Evolutionary conservation across 2,888 invertebrate species (phyloP).

Genomic region (Oxytorus armatus): DNA sequence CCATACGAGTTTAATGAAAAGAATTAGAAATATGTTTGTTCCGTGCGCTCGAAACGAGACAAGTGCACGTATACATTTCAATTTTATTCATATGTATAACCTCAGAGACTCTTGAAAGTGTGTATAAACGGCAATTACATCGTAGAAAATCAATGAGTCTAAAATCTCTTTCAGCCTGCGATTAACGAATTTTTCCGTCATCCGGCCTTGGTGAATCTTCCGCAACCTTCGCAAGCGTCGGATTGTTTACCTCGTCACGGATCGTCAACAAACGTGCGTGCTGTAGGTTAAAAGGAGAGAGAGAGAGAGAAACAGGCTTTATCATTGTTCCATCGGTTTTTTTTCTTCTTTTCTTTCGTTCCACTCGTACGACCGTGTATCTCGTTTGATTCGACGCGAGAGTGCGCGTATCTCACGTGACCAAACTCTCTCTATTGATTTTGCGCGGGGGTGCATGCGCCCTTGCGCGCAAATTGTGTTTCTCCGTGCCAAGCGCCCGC

Average conservation of each 20-base stretch:
- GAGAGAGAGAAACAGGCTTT: not conserved
- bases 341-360: constrained; percentile 46
- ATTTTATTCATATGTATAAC: no score
- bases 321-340: constrained; percentile 56
- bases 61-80: no score
- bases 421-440: constrained; percentile 81
- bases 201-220: not conserved
- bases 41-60: no score
- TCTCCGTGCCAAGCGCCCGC: constrained; percentile 72
- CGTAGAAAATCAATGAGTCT: no score
- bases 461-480: constrained; percentile 71
- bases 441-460: constrained; percentile 81
- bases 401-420: constrained; percentile 77
- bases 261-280: constrained; percentile 58
- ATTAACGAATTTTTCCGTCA: constrained; percentile 25
- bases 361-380: constrained; percentile 35
- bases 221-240: constrained; percentile 43
- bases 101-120: no score
- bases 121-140: no score
- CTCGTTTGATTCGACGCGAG: constrained; percentile 27
- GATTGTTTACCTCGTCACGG: constrained; percentile 59
- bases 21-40: no score
- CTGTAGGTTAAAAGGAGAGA: not conserved
- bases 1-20: no score
- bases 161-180: no score